Evolutionary conservation across 2,888 invertebrate genomes (phyloP).

Genomic region (Macrosoma leucophasiata): DNA sequence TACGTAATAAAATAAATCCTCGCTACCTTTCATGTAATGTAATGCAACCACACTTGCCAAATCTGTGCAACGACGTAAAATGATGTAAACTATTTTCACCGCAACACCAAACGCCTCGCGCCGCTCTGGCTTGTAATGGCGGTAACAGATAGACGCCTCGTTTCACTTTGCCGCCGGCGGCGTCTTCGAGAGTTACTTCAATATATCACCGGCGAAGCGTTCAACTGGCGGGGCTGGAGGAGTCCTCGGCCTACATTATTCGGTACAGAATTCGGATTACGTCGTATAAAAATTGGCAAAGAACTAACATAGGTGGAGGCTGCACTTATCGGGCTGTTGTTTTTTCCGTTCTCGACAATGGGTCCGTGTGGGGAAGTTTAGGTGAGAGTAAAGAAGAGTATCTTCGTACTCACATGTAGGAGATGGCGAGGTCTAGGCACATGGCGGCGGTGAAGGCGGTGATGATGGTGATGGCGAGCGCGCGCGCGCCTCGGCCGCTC

Average conservation of each 20-base stretch:
- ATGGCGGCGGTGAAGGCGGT: constrained; percentile 6
- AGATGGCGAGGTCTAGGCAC: constrained; percentile 17
- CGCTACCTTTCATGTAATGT: no score
- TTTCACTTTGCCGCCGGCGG: neutral
- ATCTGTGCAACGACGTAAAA: constrained; percentile 11
- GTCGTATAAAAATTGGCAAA: no score
- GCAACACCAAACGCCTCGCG: neutral
- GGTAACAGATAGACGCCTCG: neutral
- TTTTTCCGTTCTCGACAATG: no score
- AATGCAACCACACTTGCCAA: constrained; percentile 5
- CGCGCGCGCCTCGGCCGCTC: constrained; percentile 4
- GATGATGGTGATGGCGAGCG: neutral
- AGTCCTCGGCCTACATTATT: no score
- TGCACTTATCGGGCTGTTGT: no score
- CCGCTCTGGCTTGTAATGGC: neutral
- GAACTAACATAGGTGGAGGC: no score
- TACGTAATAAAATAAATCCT: no score
- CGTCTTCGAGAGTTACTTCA: no score
- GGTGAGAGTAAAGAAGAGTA: neutral
- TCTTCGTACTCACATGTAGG: constrained; percentile 15
- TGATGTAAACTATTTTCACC: neutral
- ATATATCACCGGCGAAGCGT: no score
- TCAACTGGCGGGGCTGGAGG: no score
- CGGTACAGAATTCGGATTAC: no score
- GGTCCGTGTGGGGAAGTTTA: no score